Evolutionary conservation across 2,113 vertebrate genomes (phyloP).

Genomic region (Malaclemys terrapin): DNA sequence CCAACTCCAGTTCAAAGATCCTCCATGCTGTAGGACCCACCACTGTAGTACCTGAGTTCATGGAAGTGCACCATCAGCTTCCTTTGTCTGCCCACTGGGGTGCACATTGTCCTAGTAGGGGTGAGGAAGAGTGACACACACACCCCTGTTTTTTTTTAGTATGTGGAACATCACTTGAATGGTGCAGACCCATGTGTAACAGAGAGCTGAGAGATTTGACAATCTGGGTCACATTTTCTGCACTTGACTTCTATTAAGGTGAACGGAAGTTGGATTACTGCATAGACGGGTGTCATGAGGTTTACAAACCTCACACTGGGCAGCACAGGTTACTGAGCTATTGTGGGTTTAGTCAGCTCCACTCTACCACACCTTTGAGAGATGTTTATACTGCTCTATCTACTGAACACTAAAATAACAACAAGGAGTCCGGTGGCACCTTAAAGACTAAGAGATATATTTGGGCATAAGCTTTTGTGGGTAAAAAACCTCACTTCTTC

Average conservation of each 20-base stretch:
- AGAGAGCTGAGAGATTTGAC: not conserved
- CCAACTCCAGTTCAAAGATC: no score
- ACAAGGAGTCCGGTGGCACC: no score
- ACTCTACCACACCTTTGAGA: not conserved
- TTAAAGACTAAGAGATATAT: no score
- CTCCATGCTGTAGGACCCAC: no score
- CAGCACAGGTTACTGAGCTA: no score
- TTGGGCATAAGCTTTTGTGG: no score
- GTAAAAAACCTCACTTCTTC: no score
- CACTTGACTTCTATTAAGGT: not conserved
- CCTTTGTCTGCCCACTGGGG: not conserved
- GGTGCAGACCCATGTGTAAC: not conserved
- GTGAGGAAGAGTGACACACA: not conserved
- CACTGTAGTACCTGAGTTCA: not conserved
- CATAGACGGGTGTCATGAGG: not conserved
- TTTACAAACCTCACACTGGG: not conserved
- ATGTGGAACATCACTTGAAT: not conserved
- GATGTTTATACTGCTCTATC: no score
- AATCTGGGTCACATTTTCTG: not conserved
- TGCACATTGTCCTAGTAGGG: no score
- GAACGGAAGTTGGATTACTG: not conserved
- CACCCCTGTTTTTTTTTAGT: not conserved
- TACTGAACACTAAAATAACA: no score
- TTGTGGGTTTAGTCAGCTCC: no score
- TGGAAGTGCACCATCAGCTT: not conserved